A percentile compares a stretch with the other conserved stretches of the same genome.
These are phyloP conservation scores for Oscheius sp. DNA, from an alignment of 2,888 invertebrate species.

Conservation along the genomic window DNA sequence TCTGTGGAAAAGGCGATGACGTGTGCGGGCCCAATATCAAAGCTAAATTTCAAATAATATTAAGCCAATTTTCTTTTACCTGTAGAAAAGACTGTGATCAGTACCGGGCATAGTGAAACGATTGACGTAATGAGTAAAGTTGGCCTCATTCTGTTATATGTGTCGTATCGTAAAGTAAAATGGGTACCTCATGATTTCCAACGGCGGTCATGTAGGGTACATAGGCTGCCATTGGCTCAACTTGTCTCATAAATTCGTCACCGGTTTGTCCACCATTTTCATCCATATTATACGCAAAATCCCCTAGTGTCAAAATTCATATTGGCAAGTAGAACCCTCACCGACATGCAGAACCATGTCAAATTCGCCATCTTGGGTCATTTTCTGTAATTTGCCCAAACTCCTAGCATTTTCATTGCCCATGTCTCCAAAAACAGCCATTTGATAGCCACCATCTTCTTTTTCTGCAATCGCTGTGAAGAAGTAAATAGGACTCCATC, in stretches of 20 bases:
- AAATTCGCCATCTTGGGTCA: conserved; percentile 80
- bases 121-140: conserved; percentile 89
- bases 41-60: conserved; percentile 77
- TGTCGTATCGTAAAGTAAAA: conserved; percentile 72
- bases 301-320: conserved; percentile 78
- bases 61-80: conserved; percentile 46
- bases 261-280: conserved; percentile 84
- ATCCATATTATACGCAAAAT: conserved; percentile 94
- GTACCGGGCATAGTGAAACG: conserved; percentile 88
- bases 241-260: conserved; percentile 88
- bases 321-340: conserved; percentile 30
- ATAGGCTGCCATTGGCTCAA: conserved; percentile 88
- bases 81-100: conserved; percentile 73
- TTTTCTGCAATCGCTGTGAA: conserved; percentile 55
- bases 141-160: conserved; percentile 40
- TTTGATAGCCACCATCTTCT: conserved; percentile 44
- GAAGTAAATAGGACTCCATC: conserved; percentile 63
- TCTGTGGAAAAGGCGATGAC: conserved; percentile 93
- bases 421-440: conserved; percentile 60
- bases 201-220: conserved; percentile 87
- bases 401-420: conserved; percentile 84
- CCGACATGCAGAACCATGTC: conserved; percentile 73
- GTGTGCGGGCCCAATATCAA: conserved; percentile 88
- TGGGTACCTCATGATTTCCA: conserved; percentile 78
- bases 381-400: conserved; percentile 85